Conservation (phyloP, 2,113 vertebrate species). For the Rhodinocichla rosea region DNA sequence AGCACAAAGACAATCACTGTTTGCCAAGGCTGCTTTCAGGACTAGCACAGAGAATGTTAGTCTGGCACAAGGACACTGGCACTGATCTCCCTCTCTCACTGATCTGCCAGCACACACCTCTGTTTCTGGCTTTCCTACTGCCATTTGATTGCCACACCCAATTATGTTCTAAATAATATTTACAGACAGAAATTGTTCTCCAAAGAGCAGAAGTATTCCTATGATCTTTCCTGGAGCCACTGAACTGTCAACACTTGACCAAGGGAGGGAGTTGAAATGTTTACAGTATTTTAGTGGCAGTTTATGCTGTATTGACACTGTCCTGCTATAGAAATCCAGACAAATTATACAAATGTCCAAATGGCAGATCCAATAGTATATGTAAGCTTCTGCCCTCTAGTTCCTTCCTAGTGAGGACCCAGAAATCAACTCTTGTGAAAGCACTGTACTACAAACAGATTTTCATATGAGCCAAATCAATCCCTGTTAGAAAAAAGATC, state of each 20-base stretch:
- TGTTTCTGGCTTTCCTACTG: neutral
- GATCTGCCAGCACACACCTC: neutral
- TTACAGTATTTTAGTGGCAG: neutral
- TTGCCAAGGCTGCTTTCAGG: neutral
- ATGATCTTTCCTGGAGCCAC: neutral
- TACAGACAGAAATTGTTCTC: neutral
- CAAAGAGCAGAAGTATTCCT: neutral
- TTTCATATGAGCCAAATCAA: neutral
- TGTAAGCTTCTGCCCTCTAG: neutral
- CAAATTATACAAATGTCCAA: neutral
- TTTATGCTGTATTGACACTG: neutral
- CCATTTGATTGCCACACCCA: neutral
- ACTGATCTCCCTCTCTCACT: neutral
- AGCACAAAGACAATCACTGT: neutral
- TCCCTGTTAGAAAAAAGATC: neutral
- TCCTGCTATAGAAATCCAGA: neutral
- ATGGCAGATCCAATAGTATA: neutral
- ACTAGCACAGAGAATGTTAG: neutral
- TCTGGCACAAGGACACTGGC: neutral
- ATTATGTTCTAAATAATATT: neutral
- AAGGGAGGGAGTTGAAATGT: neutral
- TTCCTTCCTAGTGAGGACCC: neutral
- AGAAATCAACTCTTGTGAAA: neutral
- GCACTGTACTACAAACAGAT: neutral
- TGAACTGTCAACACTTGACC: neutral